phyloP scores from a whole-genome alignment of 92 coral and sea anemone genomes.

The Epizoanthus scotinus region DNA sequence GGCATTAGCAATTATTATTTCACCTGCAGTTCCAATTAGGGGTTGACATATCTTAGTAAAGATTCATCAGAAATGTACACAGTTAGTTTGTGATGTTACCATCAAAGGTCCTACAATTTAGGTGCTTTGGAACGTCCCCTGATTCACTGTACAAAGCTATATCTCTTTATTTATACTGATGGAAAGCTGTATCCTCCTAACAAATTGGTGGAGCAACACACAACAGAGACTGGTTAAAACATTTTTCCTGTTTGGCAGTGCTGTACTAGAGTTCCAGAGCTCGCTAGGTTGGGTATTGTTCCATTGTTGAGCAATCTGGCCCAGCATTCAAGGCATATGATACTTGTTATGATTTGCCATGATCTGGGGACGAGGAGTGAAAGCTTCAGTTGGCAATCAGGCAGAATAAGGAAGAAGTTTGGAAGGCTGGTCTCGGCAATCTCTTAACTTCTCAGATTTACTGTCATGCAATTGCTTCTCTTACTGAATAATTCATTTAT shows the following conservation, averaged over 20 bases:
- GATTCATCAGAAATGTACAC: too few species aligned
- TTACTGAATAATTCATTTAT: slow-evolving; percentile 2
- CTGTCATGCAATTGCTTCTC: neutral
- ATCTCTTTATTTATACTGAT: neutral
- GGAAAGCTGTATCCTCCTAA: neutral
- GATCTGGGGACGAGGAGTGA: slow-evolving; percentile 38
- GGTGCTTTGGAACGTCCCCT: too few species aligned
- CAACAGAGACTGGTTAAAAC: neutral
- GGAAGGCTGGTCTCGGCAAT: neutral
- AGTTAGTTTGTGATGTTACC: too few species aligned
- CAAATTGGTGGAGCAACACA: neutral
- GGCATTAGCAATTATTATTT: too few species aligned
- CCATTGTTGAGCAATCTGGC: slow-evolving; percentile 5
- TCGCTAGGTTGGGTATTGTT: neutral
- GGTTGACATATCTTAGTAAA: too few species aligned
- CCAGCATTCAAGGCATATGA: neutral
- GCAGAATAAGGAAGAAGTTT: neutral
- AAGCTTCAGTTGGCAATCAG: slow-evolving; percentile 37
- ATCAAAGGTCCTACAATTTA: too few species aligned
- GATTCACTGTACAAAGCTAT: too few species aligned
- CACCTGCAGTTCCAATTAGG: too few species aligned
- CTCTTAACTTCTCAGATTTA: neutral
- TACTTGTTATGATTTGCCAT: slow-evolving; percentile 42
- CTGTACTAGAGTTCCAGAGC: neutral
- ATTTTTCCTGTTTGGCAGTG: neutral